Conservation (phyloP, 2,797 vertebrate genomes). For the Nannoperca obscura region DNA sequence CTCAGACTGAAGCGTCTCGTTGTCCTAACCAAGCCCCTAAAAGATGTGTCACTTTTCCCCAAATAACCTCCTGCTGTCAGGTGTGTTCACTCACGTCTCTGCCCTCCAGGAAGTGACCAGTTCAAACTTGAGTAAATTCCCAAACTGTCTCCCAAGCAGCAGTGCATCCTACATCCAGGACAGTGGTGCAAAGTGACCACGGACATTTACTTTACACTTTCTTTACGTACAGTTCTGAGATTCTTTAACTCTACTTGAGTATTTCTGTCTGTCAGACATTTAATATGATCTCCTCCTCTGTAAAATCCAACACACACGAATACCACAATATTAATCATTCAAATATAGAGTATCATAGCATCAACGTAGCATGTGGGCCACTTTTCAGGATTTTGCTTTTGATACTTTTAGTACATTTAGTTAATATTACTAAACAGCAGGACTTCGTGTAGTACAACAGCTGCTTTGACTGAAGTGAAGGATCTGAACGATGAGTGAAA, state of each 20-base stretch:
- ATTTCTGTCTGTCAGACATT: neutral
- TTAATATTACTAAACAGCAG: too few species aligned
- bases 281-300: neutral
- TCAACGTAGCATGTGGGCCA: neutral
- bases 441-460: neutral
- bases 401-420: neutral
- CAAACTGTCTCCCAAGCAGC: constrained; percentile 4
- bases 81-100: neutral
- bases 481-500: neutral
- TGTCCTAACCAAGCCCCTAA: neutral
- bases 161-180: neutral
- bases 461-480: neutral
- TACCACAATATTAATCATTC: neutral
- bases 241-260: neutral
- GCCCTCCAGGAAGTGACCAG: constrained; percentile 35
- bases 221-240: neutral
- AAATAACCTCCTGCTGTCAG: neutral
- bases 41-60: neutral
- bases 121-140: constrained; percentile 36
- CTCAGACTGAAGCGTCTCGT: neutral
- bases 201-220: neutral
- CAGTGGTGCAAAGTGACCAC: neutral
- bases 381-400: neutral
- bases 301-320: neutral
- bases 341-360: neutral